A percentile compares a stretch with the other conserved stretches of the same genome.
Evolutionary conservation across 2,113 vertebrate genomes (phyloP).

Genomic region (Odobenus rosmarus): DNA sequence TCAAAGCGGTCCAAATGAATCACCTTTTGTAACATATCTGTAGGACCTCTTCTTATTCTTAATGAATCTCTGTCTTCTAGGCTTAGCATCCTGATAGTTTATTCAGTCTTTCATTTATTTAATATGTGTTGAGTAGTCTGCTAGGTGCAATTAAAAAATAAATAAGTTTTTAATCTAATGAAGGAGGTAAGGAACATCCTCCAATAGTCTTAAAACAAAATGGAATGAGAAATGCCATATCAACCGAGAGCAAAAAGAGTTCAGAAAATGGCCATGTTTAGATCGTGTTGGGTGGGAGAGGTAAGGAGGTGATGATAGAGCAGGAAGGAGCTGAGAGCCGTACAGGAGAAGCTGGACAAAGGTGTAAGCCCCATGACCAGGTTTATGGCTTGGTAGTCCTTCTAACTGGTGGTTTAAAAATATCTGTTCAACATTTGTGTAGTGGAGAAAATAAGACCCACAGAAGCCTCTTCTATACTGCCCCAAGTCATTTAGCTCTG

Average conservation of each 20-base stretch:
- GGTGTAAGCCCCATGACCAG: neutral
- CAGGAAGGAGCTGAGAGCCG: neutral
- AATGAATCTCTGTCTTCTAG: constrained; percentile 14
- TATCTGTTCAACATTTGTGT: constrained; percentile 46
- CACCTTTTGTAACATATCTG: neutral
- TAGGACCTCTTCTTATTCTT: neutral
- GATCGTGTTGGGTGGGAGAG: neutral
- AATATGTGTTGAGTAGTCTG: neutral
- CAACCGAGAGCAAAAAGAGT: neutral
- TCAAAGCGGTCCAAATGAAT: neutral
- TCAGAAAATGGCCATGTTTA: neutral
- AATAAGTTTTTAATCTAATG: constrained; percentile 9
- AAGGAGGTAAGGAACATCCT: neutral
- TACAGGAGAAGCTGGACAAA: neutral
- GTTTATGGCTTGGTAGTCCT: neutral
- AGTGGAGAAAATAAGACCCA: neutral
- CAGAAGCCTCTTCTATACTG: neutral
- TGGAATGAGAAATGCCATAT: neutral
- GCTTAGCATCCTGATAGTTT: neutral
- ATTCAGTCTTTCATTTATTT: constrained; percentile 1
- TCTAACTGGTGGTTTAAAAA: neutral
- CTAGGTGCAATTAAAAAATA: constrained; percentile 21
- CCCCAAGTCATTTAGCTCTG: neutral
- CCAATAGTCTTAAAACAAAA: neutral
- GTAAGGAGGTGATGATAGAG: neutral